Percentiles rank a stretch among this genome's conserved stretches.
Conservation (phyloP, 2,888 invertebrate species). For the Lasioglossum zephyrum region DNA sequence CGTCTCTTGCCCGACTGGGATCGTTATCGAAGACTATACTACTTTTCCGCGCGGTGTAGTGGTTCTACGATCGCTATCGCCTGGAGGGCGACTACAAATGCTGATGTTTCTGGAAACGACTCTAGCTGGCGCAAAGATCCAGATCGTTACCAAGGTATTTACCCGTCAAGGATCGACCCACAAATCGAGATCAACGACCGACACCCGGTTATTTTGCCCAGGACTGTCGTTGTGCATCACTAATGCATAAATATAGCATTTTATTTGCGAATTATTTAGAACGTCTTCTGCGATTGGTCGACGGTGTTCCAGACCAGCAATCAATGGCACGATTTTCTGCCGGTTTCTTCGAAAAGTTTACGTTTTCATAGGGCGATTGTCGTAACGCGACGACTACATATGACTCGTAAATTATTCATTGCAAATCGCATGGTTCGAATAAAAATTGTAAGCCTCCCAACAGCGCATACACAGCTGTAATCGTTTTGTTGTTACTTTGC, state of each 20-base stretch:
- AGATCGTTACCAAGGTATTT: conserved; percentile 55
- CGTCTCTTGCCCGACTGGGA: conserved; percentile 41
- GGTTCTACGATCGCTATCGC: conserved; percentile 57
- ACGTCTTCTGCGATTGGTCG: not conserved
- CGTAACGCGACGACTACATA: not conserved
- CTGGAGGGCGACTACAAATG: conserved; percentile 48
- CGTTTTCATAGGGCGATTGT: no score
- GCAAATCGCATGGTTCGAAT: not conserved
- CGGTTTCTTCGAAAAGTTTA: not conserved
- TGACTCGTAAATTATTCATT: not conserved
- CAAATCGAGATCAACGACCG: conserved; percentile 30
- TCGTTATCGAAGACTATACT: conserved; percentile 58
- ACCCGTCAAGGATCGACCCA: conserved; percentile 33
- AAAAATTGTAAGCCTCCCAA: not conserved
- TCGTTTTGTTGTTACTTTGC: no score
- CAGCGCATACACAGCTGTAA: no score
- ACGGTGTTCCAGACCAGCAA: not conserved
- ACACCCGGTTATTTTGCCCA: conserved; percentile 6
- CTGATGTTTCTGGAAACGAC: conserved; percentile 54
- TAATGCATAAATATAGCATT: not conserved
- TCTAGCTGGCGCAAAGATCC: conserved; percentile 14
- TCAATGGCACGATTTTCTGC: not conserved
- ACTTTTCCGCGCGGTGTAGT: conserved; percentile 23
- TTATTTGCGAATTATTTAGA: not conserved
- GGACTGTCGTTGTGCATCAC: not conserved